These are phyloP conservation scores for Proterorhinus semilunaris DNA, from an alignment of 2,113 vertebrate species.

Conservation along the genomic window DNA sequence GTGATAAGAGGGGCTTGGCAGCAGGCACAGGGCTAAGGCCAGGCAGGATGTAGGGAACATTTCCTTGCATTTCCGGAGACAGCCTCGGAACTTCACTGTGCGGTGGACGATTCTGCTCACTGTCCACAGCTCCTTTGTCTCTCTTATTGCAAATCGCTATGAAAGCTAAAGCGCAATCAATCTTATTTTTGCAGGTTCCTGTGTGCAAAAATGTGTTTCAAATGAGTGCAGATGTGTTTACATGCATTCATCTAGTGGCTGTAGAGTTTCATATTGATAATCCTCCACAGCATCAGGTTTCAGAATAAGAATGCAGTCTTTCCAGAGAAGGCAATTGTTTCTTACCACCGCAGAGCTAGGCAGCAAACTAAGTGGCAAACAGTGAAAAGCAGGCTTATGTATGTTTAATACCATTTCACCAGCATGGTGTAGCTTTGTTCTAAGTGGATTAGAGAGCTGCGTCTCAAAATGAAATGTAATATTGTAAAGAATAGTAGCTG, in stretches of 20 bases:
- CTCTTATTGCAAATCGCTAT: constrained; percentile 24
- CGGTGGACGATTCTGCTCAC: constrained; percentile 50
- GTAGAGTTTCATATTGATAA: constrained; percentile 51
- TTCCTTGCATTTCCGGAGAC: constrained; percentile 76
- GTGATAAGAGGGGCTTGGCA: constrained; percentile 73
- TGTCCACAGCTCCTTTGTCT: constrained; percentile 26
- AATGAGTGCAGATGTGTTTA: constrained; percentile 10
- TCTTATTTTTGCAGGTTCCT: constrained; percentile 21
- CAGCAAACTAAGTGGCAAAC: constrained; percentile 54
- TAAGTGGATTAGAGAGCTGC: no score
- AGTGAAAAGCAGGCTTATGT: constrained; percentile 59
- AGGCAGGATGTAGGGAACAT: constrained; percentile 74
- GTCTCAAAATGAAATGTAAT: background rate
- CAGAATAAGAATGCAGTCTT: constrained; percentile 64
- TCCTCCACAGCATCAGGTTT: constrained; percentile 54
- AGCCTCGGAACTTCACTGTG: constrained; percentile 57
- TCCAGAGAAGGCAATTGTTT: constrained; percentile 50
- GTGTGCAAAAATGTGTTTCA: constrained; percentile 10
- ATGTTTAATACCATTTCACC: constrained; percentile 21
- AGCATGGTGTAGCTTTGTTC: background rate
- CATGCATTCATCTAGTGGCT: constrained; percentile 13
- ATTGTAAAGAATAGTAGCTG: background rate
- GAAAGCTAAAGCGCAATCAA: constrained; percentile 31
- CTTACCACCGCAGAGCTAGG: constrained; percentile 44
- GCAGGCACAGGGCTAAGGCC: constrained; percentile 50